phyloP scores from a whole-genome alignment of 2,888 invertebrate species.

The Aleiodes testaceus region DNA sequence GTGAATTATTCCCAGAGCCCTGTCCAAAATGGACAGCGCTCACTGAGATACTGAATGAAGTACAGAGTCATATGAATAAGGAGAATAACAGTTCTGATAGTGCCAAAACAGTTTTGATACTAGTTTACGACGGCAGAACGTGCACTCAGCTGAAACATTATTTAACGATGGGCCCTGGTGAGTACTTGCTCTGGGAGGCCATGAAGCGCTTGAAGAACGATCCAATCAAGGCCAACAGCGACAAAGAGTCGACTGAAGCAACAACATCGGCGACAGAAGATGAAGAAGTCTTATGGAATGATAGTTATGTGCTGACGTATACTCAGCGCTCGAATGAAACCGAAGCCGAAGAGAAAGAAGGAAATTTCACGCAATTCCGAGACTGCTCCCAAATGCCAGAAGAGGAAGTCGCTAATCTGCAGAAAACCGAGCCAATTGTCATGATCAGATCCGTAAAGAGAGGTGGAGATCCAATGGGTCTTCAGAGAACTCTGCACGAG shows the following conservation, averaged over 20 bases:
- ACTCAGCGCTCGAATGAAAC: constrained; percentile 74
- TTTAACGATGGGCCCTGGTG: constrained; percentile 64
- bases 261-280: constrained; percentile 59
- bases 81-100: constrained; percentile 65
- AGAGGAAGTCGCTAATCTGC: constrained; percentile 78
- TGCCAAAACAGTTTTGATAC: constrained; percentile 86
- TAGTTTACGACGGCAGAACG: constrained; percentile 88
- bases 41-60: constrained; percentile 88
- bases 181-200: constrained; percentile 63
- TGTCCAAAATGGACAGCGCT: constrained; percentile 94
- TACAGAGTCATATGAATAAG: constrained; percentile 82
- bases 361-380: constrained; percentile 59
- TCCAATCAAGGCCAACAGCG: constrained; percentile 26
- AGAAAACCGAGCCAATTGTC: constrained; percentile 80
- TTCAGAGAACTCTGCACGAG: constrained; percentile 81
- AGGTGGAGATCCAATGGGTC: constrained; percentile 81
- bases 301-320: constrained; percentile 82
- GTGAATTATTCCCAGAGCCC: constrained; percentile 86
- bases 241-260: constrained; percentile 54
- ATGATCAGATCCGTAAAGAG: constrained; percentile 87
- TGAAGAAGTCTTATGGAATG: constrained; percentile 76
- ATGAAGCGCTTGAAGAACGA: constrained; percentile 59
- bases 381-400: constrained; percentile 73
- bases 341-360: constrained; percentile 29
- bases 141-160: constrained; percentile 84